Conservation (phyloP, 1,140 invertebrate genomes). For the Aphelinus atriplicis region DNA sequence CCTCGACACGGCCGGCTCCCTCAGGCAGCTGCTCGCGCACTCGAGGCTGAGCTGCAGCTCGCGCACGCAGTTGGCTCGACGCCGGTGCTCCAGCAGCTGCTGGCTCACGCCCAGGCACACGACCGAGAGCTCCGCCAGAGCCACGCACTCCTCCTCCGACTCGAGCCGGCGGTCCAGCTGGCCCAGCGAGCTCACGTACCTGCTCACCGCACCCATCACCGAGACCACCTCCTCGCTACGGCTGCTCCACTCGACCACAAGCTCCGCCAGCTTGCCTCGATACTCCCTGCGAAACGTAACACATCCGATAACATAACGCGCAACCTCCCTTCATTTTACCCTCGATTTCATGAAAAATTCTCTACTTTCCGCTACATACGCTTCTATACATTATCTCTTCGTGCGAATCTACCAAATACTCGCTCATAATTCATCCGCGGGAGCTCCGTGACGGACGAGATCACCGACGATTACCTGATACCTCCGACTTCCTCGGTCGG, state of each 20-base stretch:
- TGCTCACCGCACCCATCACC: slow-evolving; percentile 68
- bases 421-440: no score
- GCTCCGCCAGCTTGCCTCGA: slow-evolving; percentile 64
- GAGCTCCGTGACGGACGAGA: no score
- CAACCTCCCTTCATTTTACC: no score
- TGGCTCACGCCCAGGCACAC: slow-evolving; percentile 69
- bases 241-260: slow-evolving; percentile 65
- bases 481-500: no score
- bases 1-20: slow-evolving; percentile 53
- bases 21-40: slow-evolving; percentile 62
- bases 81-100: slow-evolving; percentile 50
- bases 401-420: no score
- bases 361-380: slow-evolving; percentile 55
- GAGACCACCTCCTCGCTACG: slow-evolving; percentile 49
- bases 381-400: slow-evolving; percentile 34
- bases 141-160: slow-evolving; percentile 58
- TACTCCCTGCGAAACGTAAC: no score
- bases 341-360: slow-evolving; percentile 67
- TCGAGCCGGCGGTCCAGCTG: slow-evolving; percentile 58
- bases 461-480: no score
- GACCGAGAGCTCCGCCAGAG: slow-evolving; percentile 70
- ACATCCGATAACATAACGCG: no score
- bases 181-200: slow-evolving; percentile 59
- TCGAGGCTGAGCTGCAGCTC: slow-evolving; percentile 56
- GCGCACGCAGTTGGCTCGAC: slow-evolving; percentile 45